Percentiles rank a stretch among this genome's conserved stretches.
These are phyloP conservation scores for Drosophila ezoana DNA, from an alignment of 2,888 invertebrate species.

Conservation along the genomic window DNA sequence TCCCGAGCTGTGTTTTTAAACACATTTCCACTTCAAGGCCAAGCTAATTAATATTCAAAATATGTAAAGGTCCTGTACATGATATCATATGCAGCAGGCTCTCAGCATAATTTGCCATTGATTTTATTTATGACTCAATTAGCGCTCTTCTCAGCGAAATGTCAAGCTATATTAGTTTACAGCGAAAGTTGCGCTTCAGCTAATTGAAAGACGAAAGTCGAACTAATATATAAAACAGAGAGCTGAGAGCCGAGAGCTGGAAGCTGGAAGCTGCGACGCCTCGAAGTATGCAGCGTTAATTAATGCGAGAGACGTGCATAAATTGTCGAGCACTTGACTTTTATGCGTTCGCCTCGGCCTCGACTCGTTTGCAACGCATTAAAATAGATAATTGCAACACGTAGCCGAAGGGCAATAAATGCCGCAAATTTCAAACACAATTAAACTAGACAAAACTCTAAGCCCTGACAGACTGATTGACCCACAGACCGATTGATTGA, in stretches of 20 bases:
- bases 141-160: slow-evolving; percentile 28
- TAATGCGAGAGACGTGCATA: slow-evolving; percentile 76
- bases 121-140: slow-evolving; percentile 73
- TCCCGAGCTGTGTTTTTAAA: too few species aligned
- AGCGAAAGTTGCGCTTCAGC: slow-evolving; percentile 23
- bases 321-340: slow-evolving; percentile 70
- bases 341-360: slow-evolving; percentile 57
- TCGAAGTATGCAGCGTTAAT: slow-evolving; percentile 68
- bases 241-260: not conserved
- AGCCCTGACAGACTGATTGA: not conserved
- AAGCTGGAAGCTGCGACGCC: slow-evolving; percentile 14
- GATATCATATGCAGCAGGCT: slow-evolving; percentile 4
- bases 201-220: slow-evolving; percentile 59
- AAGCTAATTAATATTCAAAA: not conserved
- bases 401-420: slow-evolving; percentile 59
- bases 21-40: not conserved
- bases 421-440: slow-evolving; percentile 5
- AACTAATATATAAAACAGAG: slow-evolving; percentile 46
- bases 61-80: not conserved
- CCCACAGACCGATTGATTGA: not conserved
- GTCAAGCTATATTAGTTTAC: slow-evolving; percentile 64
- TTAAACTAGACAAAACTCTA: not conserved
- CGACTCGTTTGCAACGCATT: slow-evolving; percentile 50
- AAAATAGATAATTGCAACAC: slow-evolving; percentile 74
- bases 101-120: slow-evolving; percentile 35